phyloP scores from a whole-genome alignment of 92 coral and sea anemone species.

The Montipora capitata region DNA sequence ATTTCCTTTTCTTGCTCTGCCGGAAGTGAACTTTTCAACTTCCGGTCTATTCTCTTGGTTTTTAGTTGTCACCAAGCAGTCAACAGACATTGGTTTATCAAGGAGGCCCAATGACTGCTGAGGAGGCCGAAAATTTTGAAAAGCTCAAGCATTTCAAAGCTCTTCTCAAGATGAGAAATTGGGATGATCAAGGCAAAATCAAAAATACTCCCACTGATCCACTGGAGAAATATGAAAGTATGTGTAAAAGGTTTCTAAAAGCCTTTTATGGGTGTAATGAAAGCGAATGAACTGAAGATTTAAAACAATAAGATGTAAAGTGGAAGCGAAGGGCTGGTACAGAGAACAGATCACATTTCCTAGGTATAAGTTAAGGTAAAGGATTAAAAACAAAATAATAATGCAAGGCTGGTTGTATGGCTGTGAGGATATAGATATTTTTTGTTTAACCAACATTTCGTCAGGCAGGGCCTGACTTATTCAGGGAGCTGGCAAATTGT shows the following conservation, averaged over 20 bases:
- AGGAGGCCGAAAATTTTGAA: conserved; percentile 93
- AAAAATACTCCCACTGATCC: conserved; percentile 78
- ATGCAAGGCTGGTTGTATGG: too few species aligned
- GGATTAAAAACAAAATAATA: too few species aligned
- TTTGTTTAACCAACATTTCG: too few species aligned
- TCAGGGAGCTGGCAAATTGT: too few species aligned
- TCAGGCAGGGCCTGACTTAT: too few species aligned
- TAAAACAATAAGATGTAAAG: background rate
- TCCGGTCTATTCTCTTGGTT: background rate
- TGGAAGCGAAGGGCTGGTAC: too few species aligned
- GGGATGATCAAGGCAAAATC: conserved; percentile 97
- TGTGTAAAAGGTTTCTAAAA: conserved; percentile 84
- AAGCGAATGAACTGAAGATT: background rate
- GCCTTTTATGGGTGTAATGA: too few species aligned
- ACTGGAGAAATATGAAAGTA: conserved; percentile 88
- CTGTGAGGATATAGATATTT: too few species aligned
- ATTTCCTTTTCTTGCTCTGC: too few species aligned
- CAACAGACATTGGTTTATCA: conserved; percentile 90
- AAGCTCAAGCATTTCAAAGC: conserved; percentile 82
- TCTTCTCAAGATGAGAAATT: conserved; percentile 86
- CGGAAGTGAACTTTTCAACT: background rate
- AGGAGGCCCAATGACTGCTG: conserved; percentile 95
- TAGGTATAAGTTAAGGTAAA: too few species aligned
- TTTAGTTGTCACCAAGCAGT: conserved; percentile 90
- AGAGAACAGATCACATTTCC: background rate